Base-by-base conservation (phyloP, 2,888 invertebrate genomes). In the Lydus trimaculatus region DNA sequence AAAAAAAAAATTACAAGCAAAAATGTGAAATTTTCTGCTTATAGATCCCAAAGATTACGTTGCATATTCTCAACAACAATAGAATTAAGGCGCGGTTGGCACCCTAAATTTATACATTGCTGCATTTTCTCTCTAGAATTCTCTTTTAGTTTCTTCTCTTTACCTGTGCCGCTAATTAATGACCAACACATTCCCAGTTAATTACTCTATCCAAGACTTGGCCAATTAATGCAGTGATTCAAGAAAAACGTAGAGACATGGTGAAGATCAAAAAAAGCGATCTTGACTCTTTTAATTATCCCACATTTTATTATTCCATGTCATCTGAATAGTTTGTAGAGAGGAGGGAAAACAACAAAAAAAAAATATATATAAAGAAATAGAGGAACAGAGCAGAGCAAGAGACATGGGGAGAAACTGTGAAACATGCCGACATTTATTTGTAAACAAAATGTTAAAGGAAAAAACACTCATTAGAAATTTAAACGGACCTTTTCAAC, bases 141-240 rank as follows among this genome's bases (percentile, higher is more conserved):
- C 15, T 5, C 43, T 13, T 17, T 17, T 17, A 43, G 13, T 2
- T n/a, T 13, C 7, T 52, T 11, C 13, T 11, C 13, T 76, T 75
- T 79, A 80, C 78, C 78, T 79, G 78, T 71, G 65, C 68, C 74
- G 78, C 79, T 82, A 82, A 82, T 82, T 82, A 82, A 81, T 80
- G 81, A 80, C 80, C 80, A 79, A 81, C 82, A 81, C 81, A 81
- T 81, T 82, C 79, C 75, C 77, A 79, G 80, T 81, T 82, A 82
- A 82, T 82, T 82, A 82, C 81, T 82, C 76, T 77, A 80, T 80
- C 79, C 75, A 75, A 77, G 79, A 78, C 76, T 76, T 79, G 81
- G 76, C 82, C 82, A 83, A 83, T 84, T 84, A 83, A 83, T 81
- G 82, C 79, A 72, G 72, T 79, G 81, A 82, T 82, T 81, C 82